Conservation (phyloP, 2,797 vertebrate species). For the Orestias chungarensis region DNA sequence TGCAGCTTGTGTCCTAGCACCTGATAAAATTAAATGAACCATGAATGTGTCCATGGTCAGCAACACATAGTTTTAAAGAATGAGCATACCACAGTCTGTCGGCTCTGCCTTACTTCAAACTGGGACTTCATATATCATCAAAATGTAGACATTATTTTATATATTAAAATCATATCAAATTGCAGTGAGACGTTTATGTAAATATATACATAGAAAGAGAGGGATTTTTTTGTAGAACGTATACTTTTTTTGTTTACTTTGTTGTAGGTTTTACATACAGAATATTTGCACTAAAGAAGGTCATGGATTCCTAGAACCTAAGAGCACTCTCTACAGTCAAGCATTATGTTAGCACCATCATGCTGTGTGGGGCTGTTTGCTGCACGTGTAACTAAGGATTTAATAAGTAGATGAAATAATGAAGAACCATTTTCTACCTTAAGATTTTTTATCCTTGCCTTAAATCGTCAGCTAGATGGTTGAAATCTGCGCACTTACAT, state of each 20-base stretch:
- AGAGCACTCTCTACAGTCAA: too few relatives aligned
- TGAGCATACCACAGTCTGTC: neutral
- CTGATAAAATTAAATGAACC: neutral
- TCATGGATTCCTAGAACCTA: too few relatives aligned
- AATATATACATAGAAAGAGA: too few relatives aligned
- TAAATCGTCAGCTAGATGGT: neutral
- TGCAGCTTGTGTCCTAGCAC: neutral
- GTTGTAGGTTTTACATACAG: too few relatives aligned
- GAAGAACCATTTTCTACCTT: neutral
- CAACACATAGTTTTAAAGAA: neutral
- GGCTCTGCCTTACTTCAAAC: neutral
- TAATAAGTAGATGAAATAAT: too few relatives aligned
- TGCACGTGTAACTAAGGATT: too few relatives aligned
- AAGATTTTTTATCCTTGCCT: neutral
- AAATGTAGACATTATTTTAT: neutral
- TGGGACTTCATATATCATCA: neutral
- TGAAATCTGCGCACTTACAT: neutral
- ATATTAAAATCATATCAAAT: neutral
- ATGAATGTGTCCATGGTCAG: neutral
- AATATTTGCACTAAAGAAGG: too few relatives aligned
- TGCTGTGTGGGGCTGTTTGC: too few relatives aligned
- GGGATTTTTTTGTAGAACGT: too few relatives aligned
- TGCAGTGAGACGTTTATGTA: neutral
- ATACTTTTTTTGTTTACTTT: too few relatives aligned
- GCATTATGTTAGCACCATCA: too few relatives aligned